phyloP scores from a whole-genome alignment of 1,140 invertebrate species.

The Listronotus bonariensis region DNA sequence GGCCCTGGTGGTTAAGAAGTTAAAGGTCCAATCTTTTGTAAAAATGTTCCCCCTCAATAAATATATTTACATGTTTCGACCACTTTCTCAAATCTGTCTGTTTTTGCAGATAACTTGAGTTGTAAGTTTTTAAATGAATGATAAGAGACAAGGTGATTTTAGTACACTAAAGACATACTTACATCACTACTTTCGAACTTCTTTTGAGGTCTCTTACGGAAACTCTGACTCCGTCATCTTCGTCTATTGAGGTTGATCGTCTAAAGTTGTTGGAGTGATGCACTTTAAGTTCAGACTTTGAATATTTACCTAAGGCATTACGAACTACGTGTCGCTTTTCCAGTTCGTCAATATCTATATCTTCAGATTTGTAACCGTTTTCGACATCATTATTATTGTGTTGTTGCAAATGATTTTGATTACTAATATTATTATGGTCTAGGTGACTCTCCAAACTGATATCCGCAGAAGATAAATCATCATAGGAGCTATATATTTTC shows the following conservation, averaged over 20 bases:
- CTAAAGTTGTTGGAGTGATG: not conserved
- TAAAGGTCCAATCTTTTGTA: too few species aligned
- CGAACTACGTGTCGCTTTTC: slow-evolving; percentile 27
- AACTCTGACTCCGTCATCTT: slow-evolving; percentile 27
- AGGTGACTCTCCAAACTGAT: slow-evolving; percentile 17
- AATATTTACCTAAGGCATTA: slow-evolving; percentile 9
- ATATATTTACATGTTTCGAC: too few species aligned
- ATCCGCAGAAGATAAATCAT: slow-evolving; percentile 18
- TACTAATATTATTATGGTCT: not conserved
- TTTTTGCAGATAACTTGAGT: too few species aligned
- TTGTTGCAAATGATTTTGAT: too few species aligned
- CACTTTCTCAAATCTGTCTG: too few species aligned
- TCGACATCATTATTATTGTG: not conserved
- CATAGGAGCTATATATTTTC: slow-evolving; percentile 3
- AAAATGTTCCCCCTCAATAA: too few species aligned
- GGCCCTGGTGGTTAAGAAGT: too few species aligned
- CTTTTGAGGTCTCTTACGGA: slow-evolving; percentile 46
- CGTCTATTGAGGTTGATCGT: slow-evolving; percentile 8
- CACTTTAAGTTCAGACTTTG: slow-evolving; percentile 11
- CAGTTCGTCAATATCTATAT: slow-evolving; percentile 26
- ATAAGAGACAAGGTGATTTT: too few species aligned
- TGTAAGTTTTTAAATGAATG: too few species aligned
- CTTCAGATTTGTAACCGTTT: slow-evolving; percentile 13
- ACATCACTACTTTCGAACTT: slow-evolving; percentile 45
- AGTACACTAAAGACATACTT: slow-evolving; percentile 15